Base-by-base conservation (phyloP, 2,888 invertebrate species). In the Marasmarcha lunaedactyla region DNA sequence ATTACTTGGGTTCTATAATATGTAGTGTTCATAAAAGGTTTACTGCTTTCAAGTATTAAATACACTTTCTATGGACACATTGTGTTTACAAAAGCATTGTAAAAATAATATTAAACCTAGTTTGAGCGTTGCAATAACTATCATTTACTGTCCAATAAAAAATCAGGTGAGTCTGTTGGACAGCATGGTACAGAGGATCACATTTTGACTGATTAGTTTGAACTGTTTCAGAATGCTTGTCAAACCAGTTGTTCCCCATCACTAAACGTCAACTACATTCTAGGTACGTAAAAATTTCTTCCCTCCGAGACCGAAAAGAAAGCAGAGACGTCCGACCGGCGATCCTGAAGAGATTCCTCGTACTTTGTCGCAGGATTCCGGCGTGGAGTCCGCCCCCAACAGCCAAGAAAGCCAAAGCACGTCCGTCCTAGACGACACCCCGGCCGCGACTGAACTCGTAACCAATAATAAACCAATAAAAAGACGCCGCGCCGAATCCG, bases 201-300 rank as follows among this genome's bases (percentile, higher is more conserved):
- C n/a, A n/a, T n/a, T n/a, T n/a, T n/a, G n/a, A n/a, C n/a, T n/a
- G n/a, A n/a, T n/a, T n/a, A n/a, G n/a, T n/a, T n/a, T n/a, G n/a
- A 7, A 20, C 20, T 20, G 20, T 30, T 30, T 30, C 30, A 30
- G 30, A 30, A 30, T n/a, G 2, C 30, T n/a, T n/a, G 3, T n/a
- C 30, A 9, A 30, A 9, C 30, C 2, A 30, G 11, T 30, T 30
- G 30, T 20, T 5, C 20, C 4, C 30, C 30, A 30, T 30, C 20
- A 30, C 30, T 30, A 30, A 30, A 30, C 9, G n/a, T 30, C 30
- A 30, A 11, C 30, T n/a, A 10, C 42, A 59, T 67, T 78, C 46
- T 77, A 90, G 90, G 86, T 86, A 51, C 85, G 89, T 58, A 90
- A 89, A 67, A 87, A 79, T 54, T 86, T 87, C 61, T 89, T 88